Percentiles rank a stretch among this genome's conserved stretches.
Conservation (phyloP, 2,797 vertebrate species). For the Adelosebastes latens region DNA sequence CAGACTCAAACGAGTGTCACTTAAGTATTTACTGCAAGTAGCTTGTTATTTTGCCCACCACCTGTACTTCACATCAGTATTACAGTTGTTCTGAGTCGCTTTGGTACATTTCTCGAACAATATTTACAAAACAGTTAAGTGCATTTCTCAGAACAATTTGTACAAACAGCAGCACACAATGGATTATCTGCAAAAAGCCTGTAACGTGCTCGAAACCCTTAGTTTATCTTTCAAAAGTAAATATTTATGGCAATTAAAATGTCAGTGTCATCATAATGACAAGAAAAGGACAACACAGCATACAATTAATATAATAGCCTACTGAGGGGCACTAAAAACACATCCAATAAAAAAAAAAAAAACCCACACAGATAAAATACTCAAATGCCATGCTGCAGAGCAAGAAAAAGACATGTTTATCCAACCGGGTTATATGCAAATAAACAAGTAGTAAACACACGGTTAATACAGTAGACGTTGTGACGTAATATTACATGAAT, state of each 20-base stretch:
- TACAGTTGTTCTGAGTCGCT: background rate
- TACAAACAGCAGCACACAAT: background rate
- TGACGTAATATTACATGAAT: too few relatives aligned
- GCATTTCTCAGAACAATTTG: background rate
- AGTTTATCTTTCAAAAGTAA: background rate
- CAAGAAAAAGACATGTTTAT: background rate
- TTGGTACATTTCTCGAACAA: background rate
- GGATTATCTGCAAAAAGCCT: background rate
- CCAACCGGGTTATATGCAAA: background rate
- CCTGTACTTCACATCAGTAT: background rate
- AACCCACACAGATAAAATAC: background rate
- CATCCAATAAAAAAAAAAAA: background rate
- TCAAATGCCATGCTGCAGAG: background rate
- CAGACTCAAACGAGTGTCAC: background rate
- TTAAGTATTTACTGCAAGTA: background rate
- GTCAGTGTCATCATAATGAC: background rate
- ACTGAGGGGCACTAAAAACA: background rate
- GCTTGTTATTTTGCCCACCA: background rate
- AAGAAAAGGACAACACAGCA: background rate
- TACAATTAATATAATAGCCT: background rate
- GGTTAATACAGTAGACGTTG: too few relatives aligned
- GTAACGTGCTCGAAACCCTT: background rate
- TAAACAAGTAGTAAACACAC: too few relatives aligned
- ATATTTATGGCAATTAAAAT: background rate
- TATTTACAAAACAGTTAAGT: background rate